Percentiles rank a stretch among this genome's conserved stretches.
Evolutionary conservation across 2,888 invertebrate genomes (phyloP).

Genomic region (Diarsia mendica): DNA sequence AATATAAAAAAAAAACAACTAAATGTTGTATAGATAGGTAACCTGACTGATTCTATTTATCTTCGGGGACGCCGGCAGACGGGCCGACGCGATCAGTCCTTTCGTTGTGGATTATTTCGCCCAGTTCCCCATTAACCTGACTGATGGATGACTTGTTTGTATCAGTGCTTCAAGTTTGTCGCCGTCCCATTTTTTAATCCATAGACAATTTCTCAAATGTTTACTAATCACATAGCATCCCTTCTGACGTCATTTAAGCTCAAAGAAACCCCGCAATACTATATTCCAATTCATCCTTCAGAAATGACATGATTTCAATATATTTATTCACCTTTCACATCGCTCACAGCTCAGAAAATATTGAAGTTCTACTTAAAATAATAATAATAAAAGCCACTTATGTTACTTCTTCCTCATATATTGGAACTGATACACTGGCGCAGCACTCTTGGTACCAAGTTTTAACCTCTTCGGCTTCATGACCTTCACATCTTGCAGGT

Average conservation of each 20-base stretch:
- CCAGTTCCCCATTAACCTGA: no score
- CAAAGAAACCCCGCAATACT: not conserved
- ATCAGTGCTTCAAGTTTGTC: no score
- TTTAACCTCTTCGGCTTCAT: constrained; percentile 92
- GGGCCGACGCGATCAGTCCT: no score
- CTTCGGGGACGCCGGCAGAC: no score
- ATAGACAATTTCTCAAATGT: no score
- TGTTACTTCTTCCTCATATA: constrained; percentile 94
- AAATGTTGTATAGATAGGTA: no score
- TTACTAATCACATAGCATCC: no score
- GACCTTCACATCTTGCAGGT: constrained; percentile 91
- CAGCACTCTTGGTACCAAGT: constrained; percentile 91
- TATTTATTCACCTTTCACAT: not conserved
- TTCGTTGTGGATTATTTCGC: no score
- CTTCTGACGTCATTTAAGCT: not conserved
- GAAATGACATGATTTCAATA: not conserved
- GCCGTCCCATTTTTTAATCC: no score
- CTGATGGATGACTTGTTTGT: no score
- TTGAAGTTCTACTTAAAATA: not conserved
- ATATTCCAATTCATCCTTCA: not conserved
- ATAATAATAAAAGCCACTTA: constrained; percentile 12
- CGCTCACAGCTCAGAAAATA: not conserved
- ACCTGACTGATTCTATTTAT: no score
- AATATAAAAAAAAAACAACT: no score
- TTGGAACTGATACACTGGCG: constrained; percentile 95